Conservation (phyloP, 2,113 vertebrate genomes). For the Thunnus thynnus region DNA sequence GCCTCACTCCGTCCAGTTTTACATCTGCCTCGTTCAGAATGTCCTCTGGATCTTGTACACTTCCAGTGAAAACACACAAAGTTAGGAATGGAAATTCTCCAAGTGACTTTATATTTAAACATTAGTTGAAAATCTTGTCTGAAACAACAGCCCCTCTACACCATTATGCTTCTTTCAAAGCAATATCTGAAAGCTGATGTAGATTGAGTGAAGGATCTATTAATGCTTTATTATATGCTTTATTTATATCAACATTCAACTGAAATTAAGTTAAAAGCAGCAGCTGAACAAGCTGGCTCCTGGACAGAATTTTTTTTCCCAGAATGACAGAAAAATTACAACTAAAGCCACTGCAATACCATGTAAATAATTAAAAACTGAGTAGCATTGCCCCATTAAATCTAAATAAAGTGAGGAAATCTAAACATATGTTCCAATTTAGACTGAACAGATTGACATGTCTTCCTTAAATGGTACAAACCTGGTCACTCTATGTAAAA, state of each 20-base stretch:
- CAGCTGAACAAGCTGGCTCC: too few relatives aligned
- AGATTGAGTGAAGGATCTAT: background rate
- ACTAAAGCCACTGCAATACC: background rate
- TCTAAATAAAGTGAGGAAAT: background rate
- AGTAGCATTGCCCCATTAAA: background rate
- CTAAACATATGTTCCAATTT: background rate
- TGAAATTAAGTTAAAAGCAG: too few relatives aligned
- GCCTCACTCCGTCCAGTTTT: conserved; percentile 91
- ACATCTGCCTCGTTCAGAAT: conserved; percentile 91
- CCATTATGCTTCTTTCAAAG: background rate
- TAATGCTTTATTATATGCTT: too few relatives aligned
- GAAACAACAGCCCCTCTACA: too few relatives aligned
- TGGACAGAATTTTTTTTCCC: too few relatives aligned
- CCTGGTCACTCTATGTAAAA: conserved; percentile 96
- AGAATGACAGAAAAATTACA: background rate
- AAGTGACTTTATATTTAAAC: background rate
- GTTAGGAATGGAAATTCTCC: background rate
- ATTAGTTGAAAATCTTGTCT: background rate
- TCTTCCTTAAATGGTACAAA: conserved; percentile 49
- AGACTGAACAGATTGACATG: background rate
- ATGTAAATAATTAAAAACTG: background rate
- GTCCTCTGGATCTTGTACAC: conserved; percentile 89
- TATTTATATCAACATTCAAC: too few relatives aligned
- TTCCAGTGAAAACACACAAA: conserved; percentile 61
- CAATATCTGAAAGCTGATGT: background rate